Evolutionary conservation across 1,140 invertebrate genomes (phyloP).

Genomic region (Dendroctonus valens): DNA sequence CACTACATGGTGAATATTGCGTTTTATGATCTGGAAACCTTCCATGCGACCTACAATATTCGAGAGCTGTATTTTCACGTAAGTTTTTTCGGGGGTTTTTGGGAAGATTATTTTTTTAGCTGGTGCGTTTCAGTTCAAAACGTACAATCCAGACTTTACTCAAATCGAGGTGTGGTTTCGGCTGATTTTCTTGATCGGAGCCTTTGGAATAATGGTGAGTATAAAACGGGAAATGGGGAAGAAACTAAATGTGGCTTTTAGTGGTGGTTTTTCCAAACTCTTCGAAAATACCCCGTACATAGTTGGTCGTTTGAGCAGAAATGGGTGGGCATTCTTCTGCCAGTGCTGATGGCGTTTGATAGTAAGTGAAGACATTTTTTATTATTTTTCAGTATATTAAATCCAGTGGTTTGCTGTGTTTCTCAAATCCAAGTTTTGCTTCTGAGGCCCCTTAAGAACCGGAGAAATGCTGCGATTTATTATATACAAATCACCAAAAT

Average conservation of each 20-base stretch:
- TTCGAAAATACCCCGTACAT: slow-evolving; percentile 82
- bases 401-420: too few species aligned
- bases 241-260: slow-evolving; percentile 52
- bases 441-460: too few species aligned
- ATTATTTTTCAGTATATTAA: too few species aligned
- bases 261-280: slow-evolving; percentile 88
- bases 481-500: too few species aligned
- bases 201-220: slow-evolving; percentile 86
- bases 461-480: too few species aligned
- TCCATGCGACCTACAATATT: slow-evolving; percentile 81
- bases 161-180: slow-evolving; percentile 97
- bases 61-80: slow-evolving; percentile 86
- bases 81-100: slow-evolving; percentile 54
- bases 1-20: slow-evolving; percentile 83
- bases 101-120: slow-evolving; percentile 5
- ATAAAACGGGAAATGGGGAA: too few species aligned
- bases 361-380: too few species aligned
- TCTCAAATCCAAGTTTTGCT: too few species aligned
- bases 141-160: slow-evolving; percentile 92
- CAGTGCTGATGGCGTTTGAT: slow-evolving; percentile 88
- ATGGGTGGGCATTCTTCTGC: slow-evolving; percentile 89
- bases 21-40: slow-evolving; percentile 81
- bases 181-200: slow-evolving; percentile 85
- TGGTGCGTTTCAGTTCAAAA: slow-evolving; percentile 82
- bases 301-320: slow-evolving; percentile 99